phyloP scores from a whole-genome alignment of 1,140 invertebrate species.

The Sinella curviseta region DNA sequence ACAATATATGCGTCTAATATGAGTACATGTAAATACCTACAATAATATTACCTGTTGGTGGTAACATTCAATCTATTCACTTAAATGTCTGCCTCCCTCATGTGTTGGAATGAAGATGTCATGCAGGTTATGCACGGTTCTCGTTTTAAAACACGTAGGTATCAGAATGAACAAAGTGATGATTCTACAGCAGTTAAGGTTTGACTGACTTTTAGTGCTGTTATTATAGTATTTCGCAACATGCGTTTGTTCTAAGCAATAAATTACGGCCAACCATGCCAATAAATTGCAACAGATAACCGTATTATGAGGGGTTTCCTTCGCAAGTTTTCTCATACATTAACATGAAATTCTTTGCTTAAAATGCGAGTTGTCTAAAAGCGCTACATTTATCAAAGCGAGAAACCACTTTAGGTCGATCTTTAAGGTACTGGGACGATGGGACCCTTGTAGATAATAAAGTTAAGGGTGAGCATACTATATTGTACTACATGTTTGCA shows the following conservation, averaged over 20 bases:
- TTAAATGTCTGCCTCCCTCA: no score
- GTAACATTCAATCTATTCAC: no score
- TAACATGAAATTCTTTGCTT: neutral
- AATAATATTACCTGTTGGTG: no score
- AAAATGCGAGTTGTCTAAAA: neutral
- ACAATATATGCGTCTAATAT: no score
- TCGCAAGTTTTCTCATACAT: slow-evolving; percentile 26
- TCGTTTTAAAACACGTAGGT: neutral
- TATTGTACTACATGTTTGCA: no score
- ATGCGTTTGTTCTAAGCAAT: slow-evolving; percentile 2
- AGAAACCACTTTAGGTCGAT: neutral
- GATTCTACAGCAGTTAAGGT: neutral
- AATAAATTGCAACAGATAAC: slow-evolving; percentile 5
- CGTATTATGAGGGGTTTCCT: slow-evolving; percentile 18
- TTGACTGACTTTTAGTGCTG: neutral
- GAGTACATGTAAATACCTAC: no score
- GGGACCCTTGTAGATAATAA: no score
- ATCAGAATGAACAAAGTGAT: neutral
- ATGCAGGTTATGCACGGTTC: no score
- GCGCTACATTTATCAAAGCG: neutral
- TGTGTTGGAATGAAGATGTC: no score
- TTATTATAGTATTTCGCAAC: neutral
- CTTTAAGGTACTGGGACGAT: no score
- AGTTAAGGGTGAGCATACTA: no score
- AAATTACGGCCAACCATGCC: slow-evolving; percentile 19